Conservation (phyloP, 2,113 vertebrate species). For the Papio anubis region DNA sequence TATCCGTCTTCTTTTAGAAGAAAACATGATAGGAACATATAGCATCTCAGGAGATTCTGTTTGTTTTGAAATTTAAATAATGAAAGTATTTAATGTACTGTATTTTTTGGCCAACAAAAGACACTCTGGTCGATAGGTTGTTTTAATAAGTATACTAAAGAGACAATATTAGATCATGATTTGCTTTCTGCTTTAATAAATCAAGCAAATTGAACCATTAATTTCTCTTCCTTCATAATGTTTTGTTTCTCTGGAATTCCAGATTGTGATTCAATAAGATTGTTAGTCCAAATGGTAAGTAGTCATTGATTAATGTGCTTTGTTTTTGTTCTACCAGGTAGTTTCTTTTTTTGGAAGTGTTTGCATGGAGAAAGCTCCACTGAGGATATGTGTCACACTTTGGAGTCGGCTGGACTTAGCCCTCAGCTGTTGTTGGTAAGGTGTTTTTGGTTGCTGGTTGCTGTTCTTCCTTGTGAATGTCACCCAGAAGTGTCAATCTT, state of each 20-base stretch:
- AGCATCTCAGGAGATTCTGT: not conserved
- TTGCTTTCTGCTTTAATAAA: not conserved
- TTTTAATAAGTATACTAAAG: not conserved
- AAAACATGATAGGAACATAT: not conserved
- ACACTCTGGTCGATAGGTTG: not conserved
- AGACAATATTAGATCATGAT: not conserved
- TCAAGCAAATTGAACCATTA: not conserved
- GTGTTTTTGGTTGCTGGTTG: not conserved
- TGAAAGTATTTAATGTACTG: not conserved
- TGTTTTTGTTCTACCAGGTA: slow-evolving; percentile 85
- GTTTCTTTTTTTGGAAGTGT: slow-evolving; percentile 96
- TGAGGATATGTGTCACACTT: slow-evolving; percentile 87
- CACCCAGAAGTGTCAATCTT: not conserved
- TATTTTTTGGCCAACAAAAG: not conserved
- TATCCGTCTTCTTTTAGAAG: not conserved
- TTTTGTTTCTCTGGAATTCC: not conserved
- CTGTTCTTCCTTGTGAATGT: not conserved
- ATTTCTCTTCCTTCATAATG: not conserved
- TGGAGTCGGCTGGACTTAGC: slow-evolving; percentile 91
- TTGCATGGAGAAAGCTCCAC: slow-evolving; percentile 90
- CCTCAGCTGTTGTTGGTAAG: slow-evolving; percentile 95
- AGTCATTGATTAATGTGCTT: not conserved
- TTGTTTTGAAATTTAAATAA: not conserved
- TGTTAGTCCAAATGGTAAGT: not conserved
- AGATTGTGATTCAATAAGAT: not conserved